Conservation (phyloP, 2,113 vertebrate species). For the Calyptommatus sinebrachiatus region DNA sequence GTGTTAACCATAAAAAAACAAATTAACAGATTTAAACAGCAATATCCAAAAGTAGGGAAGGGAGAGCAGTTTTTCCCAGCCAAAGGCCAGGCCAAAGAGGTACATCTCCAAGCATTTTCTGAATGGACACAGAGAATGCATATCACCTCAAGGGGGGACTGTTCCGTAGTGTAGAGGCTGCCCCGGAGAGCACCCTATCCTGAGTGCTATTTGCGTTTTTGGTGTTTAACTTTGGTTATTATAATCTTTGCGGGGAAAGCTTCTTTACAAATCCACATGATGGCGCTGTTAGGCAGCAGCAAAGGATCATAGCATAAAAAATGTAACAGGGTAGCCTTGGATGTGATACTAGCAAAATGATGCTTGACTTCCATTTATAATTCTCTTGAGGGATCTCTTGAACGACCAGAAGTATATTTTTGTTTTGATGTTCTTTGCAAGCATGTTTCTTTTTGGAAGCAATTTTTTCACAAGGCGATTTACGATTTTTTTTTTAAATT, state of each 20-base stretch:
- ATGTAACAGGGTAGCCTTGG: neutral
- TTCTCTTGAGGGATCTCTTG: neutral
- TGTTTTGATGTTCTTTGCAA: neutral
- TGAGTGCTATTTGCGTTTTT: neutral
- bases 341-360: neutral
- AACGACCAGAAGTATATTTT: neutral
- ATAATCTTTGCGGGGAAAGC: neutral
- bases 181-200: no score
- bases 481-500: neutral
- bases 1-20: no score
- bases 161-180: no score
- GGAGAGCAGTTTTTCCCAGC: no score
- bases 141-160: no score
- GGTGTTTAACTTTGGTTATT: slow-evolving; percentile 14
- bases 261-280: slow-evolving; percentile 51
- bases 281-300: slow-evolving; percentile 50
- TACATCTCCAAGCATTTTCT: no score
- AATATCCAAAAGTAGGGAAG: no score
- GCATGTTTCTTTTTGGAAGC: no score
- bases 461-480: neutral
- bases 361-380: neutral
- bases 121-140: no score
- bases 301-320: neutral
- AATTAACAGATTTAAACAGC: no score
- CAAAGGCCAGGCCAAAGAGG: no score